Evolutionary conservation across 1,140 invertebrate genomes (phyloP), one percentile per base, ranked within the genome.

Genomic region (Drosophila paulistorum): DNA sequence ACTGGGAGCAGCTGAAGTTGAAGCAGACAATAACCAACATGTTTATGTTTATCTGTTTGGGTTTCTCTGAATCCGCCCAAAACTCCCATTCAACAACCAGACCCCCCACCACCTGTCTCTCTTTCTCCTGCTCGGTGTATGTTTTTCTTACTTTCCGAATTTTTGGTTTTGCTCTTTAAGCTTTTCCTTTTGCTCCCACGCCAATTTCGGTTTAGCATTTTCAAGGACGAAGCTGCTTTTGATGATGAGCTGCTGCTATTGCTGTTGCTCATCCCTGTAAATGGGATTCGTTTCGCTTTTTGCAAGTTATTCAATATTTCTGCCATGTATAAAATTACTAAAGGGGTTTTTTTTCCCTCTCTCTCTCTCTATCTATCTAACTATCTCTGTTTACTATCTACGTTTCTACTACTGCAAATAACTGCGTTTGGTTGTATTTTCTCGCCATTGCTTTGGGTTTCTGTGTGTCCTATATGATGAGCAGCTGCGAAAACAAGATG

Each of bases 261-360:
- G 42, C 42, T 37, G 57, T 5, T 37, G 4, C 35, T 59, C 11
- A 13, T 39, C 58, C 48, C 33, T 42, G 35, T 10, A 41, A 37
- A 41, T 64, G 65, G 61, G 62, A 41, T 67, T 64, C 68, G 33
- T 64, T 67, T 54, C 48, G 64, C 72, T 60, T 45, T 33, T 48
- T 54, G 64, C 65, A 75, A 73, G 71, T 72, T 51, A 79, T 72
- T 72, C 76, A 79, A 79, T 79, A 79, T 79, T 76, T 76, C 59
- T 61, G 55, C 68, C 57, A 65, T 62, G 73, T 78, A 78, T 76
- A 72, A 76, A 68, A 76, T 78, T 76, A 78, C 76, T 76, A 76
- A 79, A 79, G 72, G 76, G 76, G 68, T 71, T 78, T 78, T 54
- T 26, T 33, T 65, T 65, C 6, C 7, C 30, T 2, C 35, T 9